Conservation (phyloP, 2,888 invertebrate genomes). For the Eumerus sabulonum region DNA sequence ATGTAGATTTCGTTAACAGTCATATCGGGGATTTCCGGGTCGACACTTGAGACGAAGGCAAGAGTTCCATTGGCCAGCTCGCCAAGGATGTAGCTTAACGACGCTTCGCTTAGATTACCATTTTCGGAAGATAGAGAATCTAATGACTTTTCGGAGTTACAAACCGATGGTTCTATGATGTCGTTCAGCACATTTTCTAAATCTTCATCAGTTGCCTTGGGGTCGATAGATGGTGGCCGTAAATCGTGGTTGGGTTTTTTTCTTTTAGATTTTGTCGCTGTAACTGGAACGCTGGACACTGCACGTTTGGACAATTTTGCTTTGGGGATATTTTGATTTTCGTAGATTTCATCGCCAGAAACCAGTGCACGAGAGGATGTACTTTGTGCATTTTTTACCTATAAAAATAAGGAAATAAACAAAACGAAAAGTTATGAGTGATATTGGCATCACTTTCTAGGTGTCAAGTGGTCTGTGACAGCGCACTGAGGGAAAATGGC, state of each 20-base stretch:
- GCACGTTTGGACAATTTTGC: slow-evolving; percentile 71
- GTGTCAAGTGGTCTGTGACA: neutral
- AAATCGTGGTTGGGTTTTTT: slow-evolving; percentile 16
- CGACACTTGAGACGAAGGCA: slow-evolving; percentile 76
- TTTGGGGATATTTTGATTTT: slow-evolving; percentile 74
- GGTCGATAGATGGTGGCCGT: neutral
- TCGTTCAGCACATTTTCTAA: slow-evolving; percentile 34
- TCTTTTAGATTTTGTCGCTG: slow-evolving; percentile 50
- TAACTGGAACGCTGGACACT: slow-evolving; percentile 49
- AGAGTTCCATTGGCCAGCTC: slow-evolving; percentile 76
- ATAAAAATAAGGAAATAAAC: slow-evolving; percentile 6
- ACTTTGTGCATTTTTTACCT: slow-evolving; percentile 68
- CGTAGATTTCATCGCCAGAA: slow-evolving; percentile 73
- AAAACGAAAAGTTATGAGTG: neutral
- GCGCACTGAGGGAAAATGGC: slow-evolving; percentile 34
- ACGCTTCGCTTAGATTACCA: slow-evolving; percentile 71
- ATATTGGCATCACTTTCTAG: slow-evolving; percentile 38
- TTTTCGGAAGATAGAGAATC: slow-evolving; percentile 49
- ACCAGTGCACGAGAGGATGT: slow-evolving; percentile 71
- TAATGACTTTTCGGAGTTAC: neutral
- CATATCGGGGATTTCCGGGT: slow-evolving; percentile 74
- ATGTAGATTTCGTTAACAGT: slow-evolving; percentile 77
- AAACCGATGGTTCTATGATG: slow-evolving; percentile 19
- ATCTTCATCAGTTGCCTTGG: slow-evolving; percentile 17
- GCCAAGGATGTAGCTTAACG: slow-evolving; percentile 75